Evolutionary conservation across 2,797 vertebrate genomes (phyloP).

Genomic region (Hoplostethus mediterraneus): DNA sequence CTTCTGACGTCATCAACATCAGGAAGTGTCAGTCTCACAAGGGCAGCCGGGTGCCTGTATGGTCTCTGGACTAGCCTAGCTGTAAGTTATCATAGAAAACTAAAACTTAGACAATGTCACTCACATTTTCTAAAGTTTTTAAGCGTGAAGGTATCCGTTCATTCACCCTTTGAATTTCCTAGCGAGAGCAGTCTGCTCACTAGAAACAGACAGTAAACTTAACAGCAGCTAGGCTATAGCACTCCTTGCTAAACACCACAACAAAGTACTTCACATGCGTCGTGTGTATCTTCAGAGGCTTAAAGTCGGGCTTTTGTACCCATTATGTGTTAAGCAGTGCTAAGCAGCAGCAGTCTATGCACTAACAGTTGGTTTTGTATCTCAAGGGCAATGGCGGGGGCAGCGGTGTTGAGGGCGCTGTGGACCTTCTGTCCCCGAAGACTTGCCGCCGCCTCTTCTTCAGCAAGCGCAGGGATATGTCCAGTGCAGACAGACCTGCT

Average conservation of each 20-base stretch:
- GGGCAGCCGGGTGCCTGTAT: conserved; percentile 16
- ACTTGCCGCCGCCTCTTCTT: conserved; percentile 4
- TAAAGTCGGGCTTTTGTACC: background rate
- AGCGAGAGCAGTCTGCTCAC: too few relatives aligned
- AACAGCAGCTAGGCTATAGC: too few relatives aligned
- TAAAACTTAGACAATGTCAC: accelerated
- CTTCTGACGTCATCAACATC: conserved; percentile 36
- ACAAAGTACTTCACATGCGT: too few relatives aligned
- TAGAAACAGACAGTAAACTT: too few relatives aligned
- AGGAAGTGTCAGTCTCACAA: conserved; percentile 63
- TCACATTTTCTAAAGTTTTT: background rate
- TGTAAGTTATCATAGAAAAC: conserved; percentile 21
- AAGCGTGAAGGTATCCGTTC: too few relatives aligned
- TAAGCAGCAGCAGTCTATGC: background rate
- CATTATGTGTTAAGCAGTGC: background rate
- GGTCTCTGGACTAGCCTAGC: background rate
- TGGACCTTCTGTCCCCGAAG: conserved; percentile 36
- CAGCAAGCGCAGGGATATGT: conserved; percentile 3
- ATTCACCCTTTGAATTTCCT: too few relatives aligned
- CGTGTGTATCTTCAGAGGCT: too few relatives aligned
- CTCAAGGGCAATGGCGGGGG: conserved; percentile 73
- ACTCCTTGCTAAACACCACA: too few relatives aligned
- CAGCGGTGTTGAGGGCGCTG: conserved; percentile 58
- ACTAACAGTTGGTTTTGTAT: conserved; percentile 6
- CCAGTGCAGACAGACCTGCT: background rate